phyloP scores from a whole-genome alignment of 1,140 invertebrate species.

The Pogonus chalceus region DNA sequence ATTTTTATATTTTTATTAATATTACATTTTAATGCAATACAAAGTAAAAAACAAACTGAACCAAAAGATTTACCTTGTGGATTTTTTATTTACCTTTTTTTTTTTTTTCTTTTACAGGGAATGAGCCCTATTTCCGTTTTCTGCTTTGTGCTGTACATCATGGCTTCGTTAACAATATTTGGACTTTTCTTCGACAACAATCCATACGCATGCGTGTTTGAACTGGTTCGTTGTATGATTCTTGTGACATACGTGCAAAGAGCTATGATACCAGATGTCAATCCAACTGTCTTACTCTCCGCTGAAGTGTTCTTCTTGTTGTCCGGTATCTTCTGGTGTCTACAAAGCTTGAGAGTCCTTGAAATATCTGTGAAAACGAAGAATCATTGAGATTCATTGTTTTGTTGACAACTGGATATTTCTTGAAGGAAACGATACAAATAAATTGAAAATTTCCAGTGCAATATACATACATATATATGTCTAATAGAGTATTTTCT shows the following conservation, averaged over 20 bases:
- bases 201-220: constrained; percentile 28
- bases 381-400: not conserved
- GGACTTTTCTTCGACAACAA: constrained; percentile 55
- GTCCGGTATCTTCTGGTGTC: constrained; percentile 36
- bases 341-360: constrained; percentile 29
- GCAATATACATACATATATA: no score
- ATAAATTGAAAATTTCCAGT: no score
- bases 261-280: constrained; percentile 22
- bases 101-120: constrained; percentile 40
- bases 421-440: no score
- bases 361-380: constrained; percentile 19
- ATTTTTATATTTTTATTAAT: no score
- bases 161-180: constrained; percentile 54
- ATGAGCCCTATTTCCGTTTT: constrained; percentile 46
- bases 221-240: constrained; percentile 29
- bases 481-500: no score
- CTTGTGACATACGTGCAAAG: constrained; percentile 28
- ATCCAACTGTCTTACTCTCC: constrained; percentile 18
- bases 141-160: constrained; percentile 49
- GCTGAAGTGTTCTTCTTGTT: constrained; percentile 33
- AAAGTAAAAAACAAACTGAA: constrained; percentile 7
- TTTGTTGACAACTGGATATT: no score
- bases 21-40: not conserved
- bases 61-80: constrained; percentile 10
- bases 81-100: not conserved